Percentiles rank a stretch among this genome's conserved stretches.
phyloP scores from a whole-genome alignment of 2,113 vertebrate genomes.

The Pelmatolapia mariae region DNA sequence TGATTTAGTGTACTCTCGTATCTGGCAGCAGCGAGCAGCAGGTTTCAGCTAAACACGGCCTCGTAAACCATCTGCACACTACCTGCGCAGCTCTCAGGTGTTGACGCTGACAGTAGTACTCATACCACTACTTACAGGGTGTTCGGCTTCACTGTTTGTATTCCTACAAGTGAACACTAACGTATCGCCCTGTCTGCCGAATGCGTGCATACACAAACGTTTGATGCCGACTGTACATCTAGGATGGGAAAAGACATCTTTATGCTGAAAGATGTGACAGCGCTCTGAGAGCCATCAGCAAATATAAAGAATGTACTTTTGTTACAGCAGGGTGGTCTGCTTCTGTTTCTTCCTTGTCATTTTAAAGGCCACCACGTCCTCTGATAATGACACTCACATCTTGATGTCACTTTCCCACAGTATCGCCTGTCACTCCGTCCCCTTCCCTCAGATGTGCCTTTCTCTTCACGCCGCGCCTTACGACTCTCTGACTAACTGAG shows the following conservation, averaged over 20 bases:
- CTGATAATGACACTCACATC: not conserved
- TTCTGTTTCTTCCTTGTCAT: not conserved
- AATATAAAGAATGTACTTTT: not conserved
- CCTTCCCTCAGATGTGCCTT: not conserved
- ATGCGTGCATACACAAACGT: not conserved
- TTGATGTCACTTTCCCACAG: not conserved
- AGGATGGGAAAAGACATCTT: not conserved
- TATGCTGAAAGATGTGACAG: not conserved
- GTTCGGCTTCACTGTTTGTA: not conserved
- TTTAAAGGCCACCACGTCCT: not conserved
- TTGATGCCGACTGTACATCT: not conserved
- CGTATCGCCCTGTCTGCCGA: not conserved
- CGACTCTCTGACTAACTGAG: constrained; percentile 38
- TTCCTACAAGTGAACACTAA: not conserved
- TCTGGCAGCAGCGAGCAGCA: not conserved
- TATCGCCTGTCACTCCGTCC: not conserved
- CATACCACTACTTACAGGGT: not conserved
- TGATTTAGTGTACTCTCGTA: not conserved
- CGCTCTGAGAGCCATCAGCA: not conserved
- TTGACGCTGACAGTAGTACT: not conserved
- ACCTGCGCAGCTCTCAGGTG: not conserved
- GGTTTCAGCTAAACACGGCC: not conserved
- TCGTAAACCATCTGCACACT: not conserved
- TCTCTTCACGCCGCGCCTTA: not conserved
- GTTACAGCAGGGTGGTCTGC: not conserved